Percentiles rank a stretch among this genome's conserved stretches.
phyloP scores from a whole-genome alignment of 2,888 invertebrate species.

The Syrista parreyssii region DNA sequence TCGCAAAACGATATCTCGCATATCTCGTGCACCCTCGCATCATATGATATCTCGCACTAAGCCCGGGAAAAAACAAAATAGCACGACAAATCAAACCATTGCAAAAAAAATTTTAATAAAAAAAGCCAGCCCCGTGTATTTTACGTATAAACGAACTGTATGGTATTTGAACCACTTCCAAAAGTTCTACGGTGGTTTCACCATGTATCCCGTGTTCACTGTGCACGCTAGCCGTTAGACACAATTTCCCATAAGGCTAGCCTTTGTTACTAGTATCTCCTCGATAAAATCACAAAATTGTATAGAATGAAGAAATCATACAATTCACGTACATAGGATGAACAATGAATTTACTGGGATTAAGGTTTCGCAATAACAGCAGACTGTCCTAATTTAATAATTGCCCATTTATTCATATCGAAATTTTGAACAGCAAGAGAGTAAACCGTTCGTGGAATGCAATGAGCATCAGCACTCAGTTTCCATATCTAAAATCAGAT shows the following conservation, averaged over 20 bases:
- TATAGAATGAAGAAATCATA: not conserved
- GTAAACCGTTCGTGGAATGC: not conserved
- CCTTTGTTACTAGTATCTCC: no score
- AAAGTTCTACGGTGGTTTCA: no score
- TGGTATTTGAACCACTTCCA: no score
- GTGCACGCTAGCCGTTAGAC: no score
- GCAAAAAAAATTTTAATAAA: no score
- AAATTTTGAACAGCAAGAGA: not conserved
- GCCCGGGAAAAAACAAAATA: not conserved
- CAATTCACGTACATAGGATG: not conserved
- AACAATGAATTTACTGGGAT: not conserved
- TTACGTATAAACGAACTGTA: no score
- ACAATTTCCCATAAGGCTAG: no score
- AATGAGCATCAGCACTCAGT: not conserved
- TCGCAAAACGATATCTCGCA: constrained; percentile 1
- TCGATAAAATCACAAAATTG: not conserved
- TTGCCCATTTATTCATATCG: not conserved
- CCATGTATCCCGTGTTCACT: no score
- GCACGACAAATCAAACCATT: not conserved
- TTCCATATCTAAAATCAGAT: not conserved
- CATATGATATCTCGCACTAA: not conserved
- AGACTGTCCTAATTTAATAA: not conserved
- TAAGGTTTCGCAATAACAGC: not conserved
- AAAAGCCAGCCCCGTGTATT: no score
- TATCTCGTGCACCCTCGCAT: not conserved